phyloP scores from a whole-genome alignment of 2,797 vertebrate genomes.

The Mus caroli region DNA sequence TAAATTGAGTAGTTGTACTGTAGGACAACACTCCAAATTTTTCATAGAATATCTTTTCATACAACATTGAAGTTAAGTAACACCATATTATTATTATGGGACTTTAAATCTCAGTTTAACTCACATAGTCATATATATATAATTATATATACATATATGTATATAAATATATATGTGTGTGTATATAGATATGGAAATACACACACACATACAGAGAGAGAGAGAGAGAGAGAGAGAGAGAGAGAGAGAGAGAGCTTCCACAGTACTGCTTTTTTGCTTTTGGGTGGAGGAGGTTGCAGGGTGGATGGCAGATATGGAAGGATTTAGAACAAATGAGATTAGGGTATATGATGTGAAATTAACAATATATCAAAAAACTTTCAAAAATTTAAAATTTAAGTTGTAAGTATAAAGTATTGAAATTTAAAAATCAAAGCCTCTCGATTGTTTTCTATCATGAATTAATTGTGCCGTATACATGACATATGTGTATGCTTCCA shows the following conservation, averaged over 20 bases:
- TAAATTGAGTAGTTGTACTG: not conserved
- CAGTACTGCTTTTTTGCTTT: not conserved
- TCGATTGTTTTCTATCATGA: constrained; percentile 32
- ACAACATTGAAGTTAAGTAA: not conserved
- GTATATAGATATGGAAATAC: too few species aligned
- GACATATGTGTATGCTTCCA: not conserved
- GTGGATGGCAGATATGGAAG: not conserved
- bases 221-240: too few species aligned
- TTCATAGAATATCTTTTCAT: not conserved
- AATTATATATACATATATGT: too few species aligned
- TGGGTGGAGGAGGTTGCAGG: not conserved
- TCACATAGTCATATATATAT: not conserved
- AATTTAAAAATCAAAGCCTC: not conserved
- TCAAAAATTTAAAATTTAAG: not conserved
- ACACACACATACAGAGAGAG: too few species aligned
- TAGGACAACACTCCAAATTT: not conserved
- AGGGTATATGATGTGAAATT: not conserved
- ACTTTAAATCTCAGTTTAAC: too few species aligned
- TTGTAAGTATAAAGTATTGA: not conserved
- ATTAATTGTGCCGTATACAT: not conserved
- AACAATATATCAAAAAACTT: not conserved
- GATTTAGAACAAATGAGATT: not conserved
- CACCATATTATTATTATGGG: not conserved
- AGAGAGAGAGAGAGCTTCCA: not conserved
- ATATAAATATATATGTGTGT: not conserved